Evolutionary conservation across 2,888 invertebrate genomes (phyloP), one percentile per base, ranked within the genome.

Genomic region (Amitus sp.): DNA sequence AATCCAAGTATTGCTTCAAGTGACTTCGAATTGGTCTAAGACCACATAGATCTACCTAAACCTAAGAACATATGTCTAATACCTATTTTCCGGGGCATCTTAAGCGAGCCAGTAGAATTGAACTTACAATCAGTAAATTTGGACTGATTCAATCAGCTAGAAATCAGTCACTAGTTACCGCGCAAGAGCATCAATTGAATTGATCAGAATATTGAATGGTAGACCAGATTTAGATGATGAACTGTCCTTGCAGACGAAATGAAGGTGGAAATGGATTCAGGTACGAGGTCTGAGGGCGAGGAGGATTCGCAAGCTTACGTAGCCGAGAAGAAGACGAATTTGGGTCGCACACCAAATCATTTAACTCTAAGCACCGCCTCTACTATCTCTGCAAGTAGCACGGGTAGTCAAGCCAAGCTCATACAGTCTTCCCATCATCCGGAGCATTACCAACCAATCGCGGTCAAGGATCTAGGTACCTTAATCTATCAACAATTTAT

Each of bases 371-470:
- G 95, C 86, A 95, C 95, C 77, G 95, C 95, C 73, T 95, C 95
- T 75, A 96, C 96, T 65, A 87, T 96, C 80, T 95, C 95, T 73
- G 95, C 95, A 62, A 95, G 95, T 79, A 95, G 95, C 84, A 95
- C 95, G 49, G 93, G 95, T 77, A 94, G 94, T 82, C 94, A 95
- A 84, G 95, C 96, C 60, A 89, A 94, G 76, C 89, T 96, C 78
- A 94, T 96, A 81, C 95, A 95, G 85, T 94, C 95, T 69, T 96
- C 95, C 71, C 93, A 95, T 84, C 94, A 95, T 78, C 96, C 96
- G 59, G 91, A 94, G 75, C 93, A 91, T 82, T 95, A 95, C 84
- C 94, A 95, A 76, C 95, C 95, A 58, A 89, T 92, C 72, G 89
- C 90, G 82, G 90, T 92, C 79, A 92, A 93, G 86, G 94, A 94